Evolutionary conservation across 2,797 vertebrate genomes (phyloP), one percentile per base, ranked within the genome.

Genomic region (Danio kyathit): DNA sequence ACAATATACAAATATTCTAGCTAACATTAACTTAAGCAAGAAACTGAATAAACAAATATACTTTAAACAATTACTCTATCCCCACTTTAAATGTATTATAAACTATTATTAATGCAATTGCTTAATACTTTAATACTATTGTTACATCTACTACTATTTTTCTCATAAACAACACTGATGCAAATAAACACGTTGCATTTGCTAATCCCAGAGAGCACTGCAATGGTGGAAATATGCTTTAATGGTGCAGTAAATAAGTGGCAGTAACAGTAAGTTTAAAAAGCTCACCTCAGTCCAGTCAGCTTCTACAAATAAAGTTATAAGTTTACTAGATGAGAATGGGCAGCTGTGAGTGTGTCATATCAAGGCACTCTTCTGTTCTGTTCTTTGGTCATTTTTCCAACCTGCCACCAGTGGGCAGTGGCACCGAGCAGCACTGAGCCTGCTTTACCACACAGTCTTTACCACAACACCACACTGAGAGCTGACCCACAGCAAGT

Each of bases 321-420:
- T 52, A 43, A 10, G 7, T 17, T 10, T 61, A 59, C 44, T 59
- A 43, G 38, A 14, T 40, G 13, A 13, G 16, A 49, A 19, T 40
- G 7, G 29, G 29, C 29, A 14, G 21, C 13, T 13, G 46, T 1
- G 0, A 17, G 8, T 71, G 63, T 29, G 56, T 59, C 54, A 13
- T 16, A 46, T 56, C 13, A 29, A 21, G 38, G n/a, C 76, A 5
- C 40, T 5, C 3, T 11, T 10, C 5, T 52, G 10, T 11, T 40
- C 44, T 69, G 19, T 49, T 84, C 82, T 80, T 90, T 86, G 89
- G 94, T 93, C 93, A 91, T 93, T 93, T 93, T 92, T 87, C 89
- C 88, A 86, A 90, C 73, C 92, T 91, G 87, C 94, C 94, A 94
- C 92, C 92, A 94, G 93, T 94, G 93, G 93, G 94, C 94, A 95